Base-by-base conservation (phyloP, 2,888 invertebrate genomes). In the Alitta virens region DNA sequence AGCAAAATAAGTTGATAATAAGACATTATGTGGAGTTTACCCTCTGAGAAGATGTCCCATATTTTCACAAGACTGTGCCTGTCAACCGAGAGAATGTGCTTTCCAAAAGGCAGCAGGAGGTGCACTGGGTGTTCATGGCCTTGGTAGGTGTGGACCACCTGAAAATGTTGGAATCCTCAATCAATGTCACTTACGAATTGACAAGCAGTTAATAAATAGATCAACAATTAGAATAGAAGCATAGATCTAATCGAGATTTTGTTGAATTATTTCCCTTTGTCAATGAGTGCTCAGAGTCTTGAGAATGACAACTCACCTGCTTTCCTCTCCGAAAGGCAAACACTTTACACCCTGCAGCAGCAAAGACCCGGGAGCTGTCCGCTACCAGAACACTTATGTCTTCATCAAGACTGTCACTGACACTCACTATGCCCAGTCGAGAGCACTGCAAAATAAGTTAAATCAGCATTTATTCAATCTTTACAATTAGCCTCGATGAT, bases 281-380 rank as follows among this genome's bases (percentile, higher is more conserved):
- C n/a, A n/a, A n/a, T n/a, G n/a, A n/a, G n/a, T n/a, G n/a, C n/a
- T n/a, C n/a, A n/a, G n/a, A n/a, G n/a, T n/a, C n/a, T n/a, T n/a
- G n/a, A 33, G 33, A 25, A 46, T 9, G 2, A 33, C 16, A 2
- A 3, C 77, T 79, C 92, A 92, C 84, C 82, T 84, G 68, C 59
- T 89, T 90, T 51, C 94, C 94, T 81, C 92, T 85, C 73, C 90
- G 87, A 92, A 95, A 96, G 0, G 93, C 93, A 75, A 88, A 91
- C 71, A 96, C 88, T 16, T 86, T 84, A 72, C 89, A 90, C 27
- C 67, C 58, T 71, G 74, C 74, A 1, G 72, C 77, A 18, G 79
- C 76, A 63, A 74, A 81, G 1, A 79, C 74, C 16, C 73, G 70
- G 43, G 65, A 67, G 21, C 68, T 68, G 66, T 76, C 74, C 1